These are phyloP conservation scores for Tiliacea aurago DNA, from an alignment of 2,888 invertebrate species.

Conservation along the genomic window DNA sequence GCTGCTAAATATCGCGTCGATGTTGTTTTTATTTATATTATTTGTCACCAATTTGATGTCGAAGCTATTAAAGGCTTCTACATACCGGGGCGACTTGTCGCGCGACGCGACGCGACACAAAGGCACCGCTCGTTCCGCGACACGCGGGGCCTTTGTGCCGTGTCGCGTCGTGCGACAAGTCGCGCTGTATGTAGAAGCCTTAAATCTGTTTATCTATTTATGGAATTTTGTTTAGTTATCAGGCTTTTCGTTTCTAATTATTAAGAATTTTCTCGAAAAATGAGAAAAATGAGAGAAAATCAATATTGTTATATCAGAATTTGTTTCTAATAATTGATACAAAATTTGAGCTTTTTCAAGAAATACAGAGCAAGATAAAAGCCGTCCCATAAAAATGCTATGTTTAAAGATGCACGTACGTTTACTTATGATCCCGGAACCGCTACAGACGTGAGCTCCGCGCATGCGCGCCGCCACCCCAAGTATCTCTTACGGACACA, in stretches of 20 bases:
- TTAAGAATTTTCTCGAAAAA: neutral
- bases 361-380: constrained; percentile 22
- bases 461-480: constrained; percentile 61
- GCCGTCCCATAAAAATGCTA: constrained; percentile 51
- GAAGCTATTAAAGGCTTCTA: too few species aligned
- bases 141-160: too few species aligned
- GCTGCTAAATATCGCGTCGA: constrained; percentile 56
- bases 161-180: too few species aligned
- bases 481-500: constrained; percentile 63
- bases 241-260: neutral
- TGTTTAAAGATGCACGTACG: constrained; percentile 51
- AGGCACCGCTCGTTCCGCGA: too few species aligned
- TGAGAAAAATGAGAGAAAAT: too few species aligned
- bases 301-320: neutral
- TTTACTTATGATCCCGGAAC: constrained; percentile 64
- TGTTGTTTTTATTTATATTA: constrained; percentile 21
- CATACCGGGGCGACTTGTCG: too few species aligned
- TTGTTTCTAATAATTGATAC: neutral
- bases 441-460: constrained; percentile 58
- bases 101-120: too few species aligned
- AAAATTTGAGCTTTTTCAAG: neutral
- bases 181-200: too few species aligned
- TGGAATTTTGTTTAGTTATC: constrained; percentile 3
- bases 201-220: constrained; percentile 22
- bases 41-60: constrained; percentile 25